These are phyloP conservation scores for Nothobranchius furzeri DNA, from an alignment of 2,113 vertebrate genomes.

Conservation along the genomic window DNA sequence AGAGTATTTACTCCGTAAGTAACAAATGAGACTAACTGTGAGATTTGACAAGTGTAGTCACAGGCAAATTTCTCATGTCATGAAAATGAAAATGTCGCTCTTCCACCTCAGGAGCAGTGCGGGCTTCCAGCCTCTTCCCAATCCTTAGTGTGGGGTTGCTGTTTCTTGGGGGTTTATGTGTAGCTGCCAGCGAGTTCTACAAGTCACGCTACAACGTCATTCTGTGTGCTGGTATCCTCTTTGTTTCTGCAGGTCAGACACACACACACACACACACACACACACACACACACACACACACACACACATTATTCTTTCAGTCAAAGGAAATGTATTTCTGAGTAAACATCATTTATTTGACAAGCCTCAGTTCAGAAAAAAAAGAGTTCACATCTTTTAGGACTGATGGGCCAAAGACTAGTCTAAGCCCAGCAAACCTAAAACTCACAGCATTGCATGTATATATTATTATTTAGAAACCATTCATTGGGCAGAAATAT, in stretches of 20 bases:
- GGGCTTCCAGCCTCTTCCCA: constrained; percentile 81
- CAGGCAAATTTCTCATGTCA: neutral
- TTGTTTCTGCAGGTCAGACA: constrained; percentile 79
- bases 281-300: neutral
- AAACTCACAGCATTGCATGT: no score
- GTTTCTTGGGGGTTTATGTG: constrained; percentile 78
- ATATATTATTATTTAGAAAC: no score
- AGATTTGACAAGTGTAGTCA: neutral
- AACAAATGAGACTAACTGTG: neutral
- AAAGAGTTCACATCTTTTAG: neutral
- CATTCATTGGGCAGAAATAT: no score
- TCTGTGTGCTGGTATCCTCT: constrained; percentile 80
- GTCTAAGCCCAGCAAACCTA: no score
- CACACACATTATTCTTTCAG: no score
- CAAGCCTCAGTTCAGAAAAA: no score
- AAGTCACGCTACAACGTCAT: constrained; percentile 93
- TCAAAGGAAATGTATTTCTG: no score
- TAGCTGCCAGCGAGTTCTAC: constrained; percentile 95
- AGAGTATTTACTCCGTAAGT: constrained; percentile 93
- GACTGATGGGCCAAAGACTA: no score
- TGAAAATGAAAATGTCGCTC: neutral
- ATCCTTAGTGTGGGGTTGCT: constrained; percentile 83
- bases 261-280: neutral
- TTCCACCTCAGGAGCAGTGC: constrained; percentile 73
- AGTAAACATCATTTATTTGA: no score